These are phyloP conservation scores for Bombus impatiens DNA, from an alignment of 1,140 invertebrate species.

Conservation along the genomic window DNA sequence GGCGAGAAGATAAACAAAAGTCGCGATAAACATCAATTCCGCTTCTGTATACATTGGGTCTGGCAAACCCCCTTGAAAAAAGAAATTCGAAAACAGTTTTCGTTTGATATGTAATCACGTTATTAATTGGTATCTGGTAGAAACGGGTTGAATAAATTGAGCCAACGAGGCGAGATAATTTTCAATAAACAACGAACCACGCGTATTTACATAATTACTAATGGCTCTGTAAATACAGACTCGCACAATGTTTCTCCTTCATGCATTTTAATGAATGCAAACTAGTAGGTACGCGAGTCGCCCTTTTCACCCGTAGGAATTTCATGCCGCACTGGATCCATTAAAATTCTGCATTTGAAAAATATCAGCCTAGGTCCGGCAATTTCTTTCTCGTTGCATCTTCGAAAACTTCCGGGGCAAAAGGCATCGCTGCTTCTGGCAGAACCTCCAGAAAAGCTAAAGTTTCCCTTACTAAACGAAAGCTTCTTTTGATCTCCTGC, in stretches of 20 bases:
- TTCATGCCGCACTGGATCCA: constrained; percentile 18
- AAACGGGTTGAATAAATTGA: neutral
- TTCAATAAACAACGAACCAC: constrained; percentile 14
- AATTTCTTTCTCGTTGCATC: neutral
- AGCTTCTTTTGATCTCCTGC: constrained; percentile 27
- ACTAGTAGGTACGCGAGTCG: neutral
- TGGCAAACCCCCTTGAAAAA: neutral
- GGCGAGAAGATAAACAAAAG: neutral
- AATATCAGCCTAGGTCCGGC: neutral
- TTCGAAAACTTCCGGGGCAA: neutral
- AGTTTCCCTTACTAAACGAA: neutral
- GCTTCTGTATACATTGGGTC: neutral
- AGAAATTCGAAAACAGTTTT: neutral
- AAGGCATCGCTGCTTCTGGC: neutral
- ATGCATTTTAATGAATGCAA: constrained; percentile 41
- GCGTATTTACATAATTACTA: constrained; percentile 29
- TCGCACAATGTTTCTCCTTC: constrained; percentile 24
- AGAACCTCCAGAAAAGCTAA: neutral
- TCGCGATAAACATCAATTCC: neutral
- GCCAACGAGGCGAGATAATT: neutral
- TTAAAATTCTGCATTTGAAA: constrained; percentile 34
- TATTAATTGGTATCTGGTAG: no score
- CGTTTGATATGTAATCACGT: neutral
- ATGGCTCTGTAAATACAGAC: constrained; percentile 20
- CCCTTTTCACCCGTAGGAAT: neutral